Base-by-base conservation (phyloP, 2,113 vertebrate genomes). In the Gallinago jamesoni region DNA sequence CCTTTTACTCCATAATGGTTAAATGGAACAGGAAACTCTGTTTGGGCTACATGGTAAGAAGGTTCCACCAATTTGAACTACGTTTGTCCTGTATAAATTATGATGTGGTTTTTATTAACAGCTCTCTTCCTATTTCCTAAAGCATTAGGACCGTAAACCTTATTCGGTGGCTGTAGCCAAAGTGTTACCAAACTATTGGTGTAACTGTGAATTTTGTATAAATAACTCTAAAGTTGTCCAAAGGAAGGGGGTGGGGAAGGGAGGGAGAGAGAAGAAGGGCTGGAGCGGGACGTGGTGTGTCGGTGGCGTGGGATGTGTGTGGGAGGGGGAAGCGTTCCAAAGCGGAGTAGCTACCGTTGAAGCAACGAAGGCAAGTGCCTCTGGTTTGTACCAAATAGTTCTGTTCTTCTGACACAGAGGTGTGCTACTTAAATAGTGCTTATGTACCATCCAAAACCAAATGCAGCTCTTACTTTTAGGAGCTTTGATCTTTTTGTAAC, bases 341-440 rank as follows among this genome's bases (percentile, higher is more conserved):
- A 77, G 63, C 21, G 10, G 3, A 11, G 31, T 63, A 92, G 92
- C 97, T 96, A 91, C 96, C 84, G 23, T 86, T 86, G 81, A 94
- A 90, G 81, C 93, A 95, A 96, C 94, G 62, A 95, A 84, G 48
- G 33, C 87, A 97, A 96, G 96, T 97, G 94, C 87, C 90, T 97
- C 63, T 21, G 86, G 83, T 96, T 63, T 92, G 72, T 97, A 95
- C 93, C 91, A 95, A 94, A 83, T 59, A 64, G 80, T 80, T 87
- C 68, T 94, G 37, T 80, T 92, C 37, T 93, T 84, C 68, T 68
- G 48, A 67, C 39, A 43, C 12, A 39, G 82, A 79, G 52, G 50
- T 89, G 5, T 48, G 48, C 33, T 66, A 35, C 47, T 62, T 57
- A 79, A 52, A 10, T 1, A 22, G 14, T 84, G 64, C 43, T 64